Conservation (phyloP, 2,113 vertebrate species). For the Gymnogyps californianus region DNA sequence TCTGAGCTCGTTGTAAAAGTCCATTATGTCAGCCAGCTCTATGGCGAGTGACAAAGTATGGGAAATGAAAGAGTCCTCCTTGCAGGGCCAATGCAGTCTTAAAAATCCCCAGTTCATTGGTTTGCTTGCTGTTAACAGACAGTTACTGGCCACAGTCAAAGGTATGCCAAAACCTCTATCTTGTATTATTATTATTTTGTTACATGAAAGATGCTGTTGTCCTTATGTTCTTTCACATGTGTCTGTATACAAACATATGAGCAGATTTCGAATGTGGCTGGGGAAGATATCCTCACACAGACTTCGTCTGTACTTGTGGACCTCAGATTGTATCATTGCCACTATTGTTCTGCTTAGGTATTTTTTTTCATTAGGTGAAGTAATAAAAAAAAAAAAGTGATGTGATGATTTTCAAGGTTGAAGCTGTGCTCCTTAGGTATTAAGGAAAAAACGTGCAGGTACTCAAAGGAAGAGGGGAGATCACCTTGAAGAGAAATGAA, state of each 20-base stretch:
- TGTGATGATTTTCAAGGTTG: slow-evolving; percentile 1
- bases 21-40: slow-evolving; percentile 89
- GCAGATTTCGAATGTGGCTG: not conserved
- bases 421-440: not conserved
- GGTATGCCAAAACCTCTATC: slow-evolving; percentile 47
- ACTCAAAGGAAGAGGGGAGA: not conserved
- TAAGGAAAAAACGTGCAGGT: not conserved
- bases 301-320: not conserved
- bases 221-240: slow-evolving; percentile 9
- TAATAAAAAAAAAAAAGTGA: not conserved
- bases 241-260: not conserved
- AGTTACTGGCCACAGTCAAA: slow-evolving; percentile 63
- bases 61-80: slow-evolving; percentile 90
- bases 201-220: slow-evolving; percentile 45
- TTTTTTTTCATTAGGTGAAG: not conserved
- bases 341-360: not conserved
- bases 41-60: slow-evolving; percentile 90
- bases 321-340: not conserved
- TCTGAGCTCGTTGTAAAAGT: slow-evolving; percentile 89
- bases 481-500: not conserved
- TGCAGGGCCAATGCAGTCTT: slow-evolving; percentile 80
- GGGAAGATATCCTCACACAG: not conserved
- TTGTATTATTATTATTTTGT: slow-evolving; percentile 1
- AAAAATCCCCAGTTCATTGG: slow-evolving; percentile 85
- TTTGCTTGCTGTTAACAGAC: slow-evolving; percentile 82